These are phyloP conservation scores for Melitaea cinxia DNA, from an alignment of 1,140 invertebrate species.

Conservation along the genomic window DNA sequence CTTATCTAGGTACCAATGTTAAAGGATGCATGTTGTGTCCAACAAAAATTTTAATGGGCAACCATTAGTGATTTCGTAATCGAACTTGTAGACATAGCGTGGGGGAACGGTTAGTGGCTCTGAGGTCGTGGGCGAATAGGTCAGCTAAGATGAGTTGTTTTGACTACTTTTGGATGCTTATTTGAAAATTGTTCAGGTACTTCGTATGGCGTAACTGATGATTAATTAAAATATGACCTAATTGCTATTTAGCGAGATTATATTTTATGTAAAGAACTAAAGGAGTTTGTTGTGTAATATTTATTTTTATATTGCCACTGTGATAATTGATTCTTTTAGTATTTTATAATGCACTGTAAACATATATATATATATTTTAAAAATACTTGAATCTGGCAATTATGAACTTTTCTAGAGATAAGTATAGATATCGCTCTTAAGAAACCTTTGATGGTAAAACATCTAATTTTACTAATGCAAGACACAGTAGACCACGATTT, in stretches of 20 bases:
- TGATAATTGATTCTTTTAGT: no score
- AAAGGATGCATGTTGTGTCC: slow-evolving; percentile 20
- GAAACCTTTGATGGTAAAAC: no score
- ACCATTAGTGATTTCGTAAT: slow-evolving; percentile 30
- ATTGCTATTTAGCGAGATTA: neutral
- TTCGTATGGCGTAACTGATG: neutral
- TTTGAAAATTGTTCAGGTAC: slow-evolving; percentile 30
- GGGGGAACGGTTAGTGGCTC: slow-evolving; percentile 23
- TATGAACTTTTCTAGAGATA: no score
- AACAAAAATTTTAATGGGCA: slow-evolving; percentile 24
- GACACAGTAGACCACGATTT: slow-evolving; percentile 2
- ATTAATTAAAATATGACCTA: neutral
- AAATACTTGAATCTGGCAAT: no score
- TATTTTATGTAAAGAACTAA: neutral
- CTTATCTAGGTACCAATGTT: slow-evolving; percentile 9
- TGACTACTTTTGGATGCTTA: slow-evolving; percentile 26
- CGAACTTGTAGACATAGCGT: slow-evolving; percentile 28
- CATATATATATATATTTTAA: no score
- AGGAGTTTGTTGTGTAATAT: neutral
- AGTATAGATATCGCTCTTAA: no score
- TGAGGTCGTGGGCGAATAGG: slow-evolving; percentile 29
- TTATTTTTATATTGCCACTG: no score
- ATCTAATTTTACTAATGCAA: no score
- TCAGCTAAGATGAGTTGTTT: slow-evolving; percentile 31
- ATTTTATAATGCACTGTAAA: no score